These are phyloP conservation scores for Nyctereutes procyonoides DNA, from an alignment of 2,113 vertebrate species.

Conservation along the genomic window DNA sequence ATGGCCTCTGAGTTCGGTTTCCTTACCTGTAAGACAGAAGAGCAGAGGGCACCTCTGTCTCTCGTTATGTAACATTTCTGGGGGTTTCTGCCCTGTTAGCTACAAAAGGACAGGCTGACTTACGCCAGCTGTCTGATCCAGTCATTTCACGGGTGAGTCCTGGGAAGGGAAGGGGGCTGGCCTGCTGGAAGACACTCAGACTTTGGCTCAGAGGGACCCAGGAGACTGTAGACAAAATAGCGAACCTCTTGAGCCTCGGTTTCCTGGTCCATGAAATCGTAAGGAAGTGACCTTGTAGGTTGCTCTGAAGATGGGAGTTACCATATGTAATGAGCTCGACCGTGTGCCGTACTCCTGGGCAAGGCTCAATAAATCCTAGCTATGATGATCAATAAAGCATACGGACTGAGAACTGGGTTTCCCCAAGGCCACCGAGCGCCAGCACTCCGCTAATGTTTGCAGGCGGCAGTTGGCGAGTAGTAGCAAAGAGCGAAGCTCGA, in stretches of 20 bases:
- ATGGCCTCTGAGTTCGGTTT: neutral
- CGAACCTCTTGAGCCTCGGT: neutral
- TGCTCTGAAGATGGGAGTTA: neutral
- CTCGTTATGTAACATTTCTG: neutral
- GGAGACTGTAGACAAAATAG: neutral
- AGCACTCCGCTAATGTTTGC: neutral
- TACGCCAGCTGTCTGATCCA: neutral
- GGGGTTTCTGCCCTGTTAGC: neutral
- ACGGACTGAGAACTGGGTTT: accelerated
- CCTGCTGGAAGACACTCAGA: neutral
- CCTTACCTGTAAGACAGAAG: neutral
- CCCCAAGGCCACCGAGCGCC: neutral
- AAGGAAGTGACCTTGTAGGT: neutral
- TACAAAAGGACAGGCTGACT: neutral
- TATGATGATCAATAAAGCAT: neutral
- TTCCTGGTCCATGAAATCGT: neutral
- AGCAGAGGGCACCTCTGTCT: neutral
- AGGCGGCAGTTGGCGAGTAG: no score
- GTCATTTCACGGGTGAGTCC: neutral
- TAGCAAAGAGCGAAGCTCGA: neutral
- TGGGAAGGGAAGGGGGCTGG: neutral
- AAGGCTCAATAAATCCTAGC: neutral
- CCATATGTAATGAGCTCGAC: neutral
- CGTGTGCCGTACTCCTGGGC: accelerated
- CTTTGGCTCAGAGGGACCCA: neutral